These are phyloP conservation scores for Siderastrea radians DNA, from an alignment of 92 coral and sea anemone species.

Conservation along the genomic window DNA sequence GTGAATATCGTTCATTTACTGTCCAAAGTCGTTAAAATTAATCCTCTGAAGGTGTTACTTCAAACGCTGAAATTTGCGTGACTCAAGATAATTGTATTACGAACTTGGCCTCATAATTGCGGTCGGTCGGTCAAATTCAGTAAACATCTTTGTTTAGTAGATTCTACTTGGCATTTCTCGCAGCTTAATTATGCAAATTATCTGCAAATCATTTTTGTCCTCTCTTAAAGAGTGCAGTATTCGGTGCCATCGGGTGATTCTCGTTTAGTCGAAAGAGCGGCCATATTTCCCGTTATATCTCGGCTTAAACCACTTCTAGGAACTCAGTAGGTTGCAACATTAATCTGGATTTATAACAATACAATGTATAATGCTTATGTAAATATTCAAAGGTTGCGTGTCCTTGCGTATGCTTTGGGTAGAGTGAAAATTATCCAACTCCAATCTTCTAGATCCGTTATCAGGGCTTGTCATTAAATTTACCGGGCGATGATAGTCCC, in stretches of 20 bases:
- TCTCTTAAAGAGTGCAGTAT: background rate
- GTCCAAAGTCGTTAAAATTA: background rate
- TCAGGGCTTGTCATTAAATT: slow-evolving; percentile 57
- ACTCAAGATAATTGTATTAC: slow-evolving; percentile 36
- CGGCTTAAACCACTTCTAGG: slow-evolving; percentile 7
- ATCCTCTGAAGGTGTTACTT: slow-evolving; percentile 20
- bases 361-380: slow-evolving; percentile 29
- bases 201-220: slow-evolving; percentile 31
- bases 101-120: slow-evolving; percentile 17
- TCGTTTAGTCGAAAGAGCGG: background rate
- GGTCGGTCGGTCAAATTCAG: slow-evolving; percentile 45
- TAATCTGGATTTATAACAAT: slow-evolving; percentile 8
- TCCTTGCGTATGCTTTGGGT: slow-evolving; percentile 49
- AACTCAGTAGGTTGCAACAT: slow-evolving; percentile 3
- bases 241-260: background rate
- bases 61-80: slow-evolving; percentile 53
- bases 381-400: slow-evolving; percentile 62
- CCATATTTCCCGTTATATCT: background rate
- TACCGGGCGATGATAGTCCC: slow-evolving; percentile 44
- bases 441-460: slow-evolving; percentile 64
- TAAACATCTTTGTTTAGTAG: slow-evolving; percentile 52
- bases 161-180: slow-evolving; percentile 51
- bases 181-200: slow-evolving; percentile 65
- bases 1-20: background rate
- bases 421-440: slow-evolving; percentile 50